Evolutionary conservation across 2,888 invertebrate genomes (phyloP), one percentile per base, ranked within the genome.

Genomic region (Notodonta ziczac): DNA sequence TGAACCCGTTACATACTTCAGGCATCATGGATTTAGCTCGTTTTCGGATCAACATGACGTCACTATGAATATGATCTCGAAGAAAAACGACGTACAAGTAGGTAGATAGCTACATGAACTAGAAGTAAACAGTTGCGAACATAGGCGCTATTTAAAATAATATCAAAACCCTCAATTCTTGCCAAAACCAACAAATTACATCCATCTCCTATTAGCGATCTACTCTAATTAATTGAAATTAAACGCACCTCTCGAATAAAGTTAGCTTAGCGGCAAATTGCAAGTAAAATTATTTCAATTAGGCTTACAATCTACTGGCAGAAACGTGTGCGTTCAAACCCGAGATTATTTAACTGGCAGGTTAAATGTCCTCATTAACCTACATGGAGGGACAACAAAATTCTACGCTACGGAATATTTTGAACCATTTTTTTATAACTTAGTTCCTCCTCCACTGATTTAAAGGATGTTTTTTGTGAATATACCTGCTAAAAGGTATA

Each of bases 331-430:
- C 55, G 39, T 40, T 13, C 5, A 12, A 40, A 55, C 39, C 55
- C 7, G 55, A 55, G 55, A 55, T 40, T 55, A 55, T 39, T 35
- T 24, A 57, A 46, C 35, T 57, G 50, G n/a, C 42, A 56, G 66
- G 58, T 51, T 60, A 57, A 68, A 70, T 67, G 62, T 60, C 44
- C 71, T 67, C 56, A 66, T 73, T 73, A 63, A 62, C 73, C 70
- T 10, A 63, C 57, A 68, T 65, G 42, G 24, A 40, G 14, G 48
- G 52, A 35, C 13, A 46, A n/a, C n/a, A n/a, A n/a, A n/a, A 46
- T n/a, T n/a, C 46, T 42, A 42, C 9, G 42, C 9, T 42, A 42
- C 9, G 10, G 10, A 42, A 42, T 40, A 40, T 40, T 42, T 42
- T 10, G 42, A 9, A 9, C 42, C 12, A 4, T 9, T 42, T 42